phyloP scores from a whole-genome alignment of 1,140 invertebrate species.

The Scaptomyza graminum region DNA sequence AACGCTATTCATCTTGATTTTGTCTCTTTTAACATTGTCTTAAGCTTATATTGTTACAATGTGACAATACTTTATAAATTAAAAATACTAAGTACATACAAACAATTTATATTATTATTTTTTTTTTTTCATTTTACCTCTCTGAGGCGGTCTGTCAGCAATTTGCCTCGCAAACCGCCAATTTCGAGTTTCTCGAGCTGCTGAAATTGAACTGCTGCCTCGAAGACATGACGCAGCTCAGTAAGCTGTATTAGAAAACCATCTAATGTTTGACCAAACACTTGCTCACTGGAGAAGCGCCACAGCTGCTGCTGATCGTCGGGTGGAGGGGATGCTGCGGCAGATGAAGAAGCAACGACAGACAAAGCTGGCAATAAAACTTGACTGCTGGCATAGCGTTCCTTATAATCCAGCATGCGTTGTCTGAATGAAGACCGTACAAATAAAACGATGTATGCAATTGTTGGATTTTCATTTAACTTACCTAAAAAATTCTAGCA shows the following conservation, averaged over 20 bases:
- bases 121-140: conserved; percentile 84
- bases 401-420: conserved; percentile 67
- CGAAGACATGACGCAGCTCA: conserved; percentile 87
- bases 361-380: conserved; percentile 77
- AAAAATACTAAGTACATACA: too few relatives aligned
- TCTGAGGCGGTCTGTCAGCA: conserved; percentile 84
- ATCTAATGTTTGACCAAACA: conserved; percentile 87
- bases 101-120: too few relatives aligned
- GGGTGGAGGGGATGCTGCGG: conserved; percentile 35
- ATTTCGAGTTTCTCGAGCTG: conserved; percentile 93
- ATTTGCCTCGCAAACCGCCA: conserved; percentile 89
- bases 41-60: too few relatives aligned
- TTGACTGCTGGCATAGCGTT: conserved; percentile 84
- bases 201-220: conserved; percentile 89
- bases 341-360: neutral
- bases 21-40: too few relatives aligned
- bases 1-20: too few relatives aligned
- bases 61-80: too few relatives aligned
- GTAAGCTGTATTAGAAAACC: conserved; percentile 86
- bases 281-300: conserved; percentile 88
- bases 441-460: neutral
- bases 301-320: conserved; percentile 84
- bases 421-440: conserved; percentile 37
- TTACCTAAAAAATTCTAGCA: conserved; percentile 76
- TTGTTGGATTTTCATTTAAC: neutral